Conservation (phyloP, 30 jellyfish, hydroid and myxozoan genomes). For the Aurelia sp. region DNA sequence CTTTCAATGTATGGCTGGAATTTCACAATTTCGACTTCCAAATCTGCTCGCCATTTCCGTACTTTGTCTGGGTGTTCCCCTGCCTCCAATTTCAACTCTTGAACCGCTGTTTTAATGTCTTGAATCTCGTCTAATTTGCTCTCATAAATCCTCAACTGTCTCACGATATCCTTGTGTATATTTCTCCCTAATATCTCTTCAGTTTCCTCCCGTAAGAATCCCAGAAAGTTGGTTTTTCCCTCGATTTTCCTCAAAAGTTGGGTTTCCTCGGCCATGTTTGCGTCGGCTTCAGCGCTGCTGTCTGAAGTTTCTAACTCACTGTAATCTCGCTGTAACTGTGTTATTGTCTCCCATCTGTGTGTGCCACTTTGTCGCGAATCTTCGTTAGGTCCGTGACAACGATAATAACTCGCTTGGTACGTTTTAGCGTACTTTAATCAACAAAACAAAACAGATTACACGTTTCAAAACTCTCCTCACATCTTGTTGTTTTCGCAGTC, state of each 20-base stretch:
- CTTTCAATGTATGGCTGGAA: too few species aligned
- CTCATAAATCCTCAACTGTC: slow-evolving; percentile 1
- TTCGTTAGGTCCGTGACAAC: slow-evolving; percentile 37
- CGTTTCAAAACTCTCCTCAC: slow-evolving; percentile 28
- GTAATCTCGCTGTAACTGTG: too few species aligned
- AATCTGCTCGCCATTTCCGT: slow-evolving; percentile 8
- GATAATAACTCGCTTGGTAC: slow-evolving; percentile 21
- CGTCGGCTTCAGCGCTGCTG: not conserved
- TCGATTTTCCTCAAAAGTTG: not conserved
- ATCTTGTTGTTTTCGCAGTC: slow-evolving; percentile 21
- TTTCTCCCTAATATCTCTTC: not conserved
- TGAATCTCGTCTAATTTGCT: slow-evolving; percentile 20
- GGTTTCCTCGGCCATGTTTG: not conserved
- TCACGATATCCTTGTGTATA: not conserved
- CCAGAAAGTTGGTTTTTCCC: not conserved
- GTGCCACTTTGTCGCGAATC: slow-evolving; percentile 17
- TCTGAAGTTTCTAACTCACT: not conserved
- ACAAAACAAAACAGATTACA: slow-evolving; percentile 1
- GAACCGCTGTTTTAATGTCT: slow-evolving; percentile 21
- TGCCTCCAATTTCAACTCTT: slow-evolving; percentile 20
- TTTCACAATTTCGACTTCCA: not conserved
- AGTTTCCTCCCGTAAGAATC: not conserved
- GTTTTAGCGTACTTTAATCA: slow-evolving; percentile 21
- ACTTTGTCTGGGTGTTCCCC: slow-evolving; percentile 20
- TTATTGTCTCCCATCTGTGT: not conserved